These are phyloP conservation scores for Polyommatus iphigenia DNA, from an alignment of 2,888 invertebrate species.

Conservation along the genomic window DNA sequence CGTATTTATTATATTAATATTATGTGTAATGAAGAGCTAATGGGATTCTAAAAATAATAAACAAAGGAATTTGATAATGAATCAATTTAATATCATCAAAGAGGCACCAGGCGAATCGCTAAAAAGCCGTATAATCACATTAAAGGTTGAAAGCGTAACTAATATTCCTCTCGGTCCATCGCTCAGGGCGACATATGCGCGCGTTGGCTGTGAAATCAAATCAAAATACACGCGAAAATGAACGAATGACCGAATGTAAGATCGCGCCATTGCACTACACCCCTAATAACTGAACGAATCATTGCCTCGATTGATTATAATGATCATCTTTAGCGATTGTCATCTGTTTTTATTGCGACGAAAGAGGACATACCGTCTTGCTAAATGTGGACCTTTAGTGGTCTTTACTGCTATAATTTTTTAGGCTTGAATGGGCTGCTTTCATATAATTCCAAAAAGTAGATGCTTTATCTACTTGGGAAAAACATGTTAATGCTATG, in stretches of 20 bases:
- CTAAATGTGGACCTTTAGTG: background rate
- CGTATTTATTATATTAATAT: too few species aligned
- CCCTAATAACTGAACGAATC: conserved; percentile 19
- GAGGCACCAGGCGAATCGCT: background rate
- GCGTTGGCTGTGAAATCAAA: conserved; percentile 45
- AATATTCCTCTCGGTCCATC: conserved; percentile 34
- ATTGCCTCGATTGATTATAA: conserved; percentile 27
- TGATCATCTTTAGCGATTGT: conserved; percentile 11
- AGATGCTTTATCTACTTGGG: too few species aligned
- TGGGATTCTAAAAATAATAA: background rate
- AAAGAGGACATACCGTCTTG: background rate
- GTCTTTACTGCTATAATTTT: background rate
- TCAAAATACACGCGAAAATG: conserved; percentile 45
- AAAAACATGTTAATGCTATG: too few species aligned
- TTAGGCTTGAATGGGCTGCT: background rate
- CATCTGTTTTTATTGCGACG: conserved; percentile 15
- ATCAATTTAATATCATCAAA: conserved; percentile 3
- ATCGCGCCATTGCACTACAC: conserved; percentile 24
- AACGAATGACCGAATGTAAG: conserved; percentile 40
- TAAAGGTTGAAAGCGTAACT: conserved; percentile 26
- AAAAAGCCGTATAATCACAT: conserved; percentile 22
- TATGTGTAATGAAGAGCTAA: too few species aligned
- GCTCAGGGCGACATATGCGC: conserved; percentile 45
- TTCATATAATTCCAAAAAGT: too few species aligned
- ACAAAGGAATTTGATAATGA: background rate